phyloP scores from a whole-genome alignment of 2,113 vertebrate species.

The Calidris pugnax region DNA sequence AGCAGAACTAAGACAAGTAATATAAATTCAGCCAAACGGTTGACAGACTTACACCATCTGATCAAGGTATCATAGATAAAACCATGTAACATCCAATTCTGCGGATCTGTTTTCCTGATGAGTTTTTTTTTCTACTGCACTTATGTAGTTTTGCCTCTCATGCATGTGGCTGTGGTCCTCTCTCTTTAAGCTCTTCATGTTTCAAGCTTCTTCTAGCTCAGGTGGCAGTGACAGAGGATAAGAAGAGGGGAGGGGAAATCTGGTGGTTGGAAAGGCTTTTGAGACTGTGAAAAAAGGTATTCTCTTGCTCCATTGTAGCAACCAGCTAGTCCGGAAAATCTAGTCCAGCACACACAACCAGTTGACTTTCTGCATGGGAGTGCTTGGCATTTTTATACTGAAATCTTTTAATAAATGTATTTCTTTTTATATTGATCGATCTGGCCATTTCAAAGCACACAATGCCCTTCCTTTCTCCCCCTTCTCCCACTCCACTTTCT shows the following conservation, averaged over 20 bases:
- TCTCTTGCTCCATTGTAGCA: background rate
- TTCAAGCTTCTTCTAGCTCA: background rate
- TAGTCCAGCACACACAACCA: background rate
- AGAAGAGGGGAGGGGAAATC: background rate
- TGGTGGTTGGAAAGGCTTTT: background rate
- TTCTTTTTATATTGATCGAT: background rate
- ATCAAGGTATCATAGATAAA: background rate
- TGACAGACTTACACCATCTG: background rate
- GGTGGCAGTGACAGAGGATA: background rate
- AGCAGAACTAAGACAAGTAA: background rate
- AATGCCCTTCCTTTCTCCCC: background rate
- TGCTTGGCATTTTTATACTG: background rate
- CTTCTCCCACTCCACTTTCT: background rate
- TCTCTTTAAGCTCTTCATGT: background rate
- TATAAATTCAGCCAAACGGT: background rate
- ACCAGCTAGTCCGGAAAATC: background rate
- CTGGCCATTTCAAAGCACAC: background rate
- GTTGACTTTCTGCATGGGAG: background rate
- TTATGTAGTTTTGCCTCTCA: background rate
- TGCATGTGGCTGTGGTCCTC: fast-evolving
- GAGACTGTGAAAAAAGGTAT: background rate
- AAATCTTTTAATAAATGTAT: background rate
- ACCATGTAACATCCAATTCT: background rate
- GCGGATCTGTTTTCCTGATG: background rate
- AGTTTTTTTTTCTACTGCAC: background rate